These are phyloP conservation scores for Troides aeacus DNA, from an alignment of 2,888 invertebrate species.

Conservation along the genomic window DNA sequence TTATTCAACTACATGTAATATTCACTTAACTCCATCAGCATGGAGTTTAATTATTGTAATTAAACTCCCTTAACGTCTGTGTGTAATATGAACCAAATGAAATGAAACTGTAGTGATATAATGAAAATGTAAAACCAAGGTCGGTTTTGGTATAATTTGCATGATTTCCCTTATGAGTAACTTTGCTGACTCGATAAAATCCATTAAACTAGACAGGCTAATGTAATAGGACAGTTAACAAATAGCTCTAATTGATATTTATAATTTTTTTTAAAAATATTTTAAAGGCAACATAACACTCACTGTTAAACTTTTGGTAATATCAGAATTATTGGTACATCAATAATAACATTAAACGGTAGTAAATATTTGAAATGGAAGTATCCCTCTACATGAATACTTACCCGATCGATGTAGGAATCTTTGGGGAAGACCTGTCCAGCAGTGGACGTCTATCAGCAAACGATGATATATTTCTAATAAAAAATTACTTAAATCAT, in stretches of 20 bases:
- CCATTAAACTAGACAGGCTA: not conserved
- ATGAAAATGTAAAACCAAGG: constrained; percentile 1
- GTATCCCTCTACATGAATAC: too few species aligned
- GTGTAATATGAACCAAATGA: not conserved
- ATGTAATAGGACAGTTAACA: not conserved
- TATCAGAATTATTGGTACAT: too few species aligned
- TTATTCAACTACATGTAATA: not conserved
- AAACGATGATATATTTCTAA: too few species aligned
- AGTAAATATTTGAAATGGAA: too few species aligned
- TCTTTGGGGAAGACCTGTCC: too few species aligned
- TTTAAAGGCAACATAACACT: too few species aligned
- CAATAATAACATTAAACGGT: too few species aligned
- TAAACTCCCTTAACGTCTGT: not conserved
- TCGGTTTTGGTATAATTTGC: not conserved
- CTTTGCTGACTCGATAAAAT: not conserved
- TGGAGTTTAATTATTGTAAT: not conserved
- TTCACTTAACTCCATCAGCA: not conserved
- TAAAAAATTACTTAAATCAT: too few species aligned
- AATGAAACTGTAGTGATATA: not conserved
- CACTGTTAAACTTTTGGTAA: too few species aligned
- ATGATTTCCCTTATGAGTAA: not conserved
- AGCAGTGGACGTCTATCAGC: too few species aligned
- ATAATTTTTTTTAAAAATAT: too few species aligned
- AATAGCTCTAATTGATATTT: not conserved
- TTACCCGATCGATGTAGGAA: too few species aligned